Evolutionary conservation across 2,113 vertebrate genomes (phyloP), one percentile per base, ranked within the genome.

Genomic region (Corydoras sp.): DNA sequence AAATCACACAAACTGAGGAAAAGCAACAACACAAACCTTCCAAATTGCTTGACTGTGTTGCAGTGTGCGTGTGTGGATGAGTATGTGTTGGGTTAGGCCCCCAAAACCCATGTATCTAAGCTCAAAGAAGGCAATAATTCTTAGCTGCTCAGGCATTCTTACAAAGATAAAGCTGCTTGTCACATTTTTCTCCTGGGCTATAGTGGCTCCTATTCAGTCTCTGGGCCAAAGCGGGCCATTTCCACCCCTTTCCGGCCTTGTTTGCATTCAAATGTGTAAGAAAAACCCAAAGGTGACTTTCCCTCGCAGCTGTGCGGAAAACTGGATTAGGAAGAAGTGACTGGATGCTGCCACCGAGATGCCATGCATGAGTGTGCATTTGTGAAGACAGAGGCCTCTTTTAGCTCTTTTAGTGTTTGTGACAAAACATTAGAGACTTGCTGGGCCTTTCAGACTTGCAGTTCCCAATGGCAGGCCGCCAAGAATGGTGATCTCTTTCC

Each of bases 181-280:
- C 94, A 94, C 94, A 94, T 95, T 95, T 92, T 93, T 94, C 89
- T 91, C 85, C 91, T 80, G 89, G 86, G 92, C 92, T 89, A 94
- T 93, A 90, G 90, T 87, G 86, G 86, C 86, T 88, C 87, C 90
- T 89, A 93, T 96, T 96, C 92, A 96, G 73, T 81, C 58, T 85
- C 83, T 9, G 5, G 58, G 48, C 67, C 67, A 10, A 29, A 60
- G 56, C 43, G 56, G 89, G 89, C 91, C 90, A 91, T 89, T 90
- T 83, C 90, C 86, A 86, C 83, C 83, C 81, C 88, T 88, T 85
- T 89, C 89, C 88, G 85, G 89, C 89, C 91, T 92, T 89, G 87
- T 95, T 92, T 93, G 91, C 92, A 95, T 97, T 91, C 93, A 93
- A 96, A 95, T 95, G 91, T 90, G 90, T 89, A 88, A 85, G 91